Evolutionary conservation across 2,888 invertebrate genomes (phyloP), one percentile per base, ranked within the genome.

Genomic region (Electrophaes corylata): DNA sequence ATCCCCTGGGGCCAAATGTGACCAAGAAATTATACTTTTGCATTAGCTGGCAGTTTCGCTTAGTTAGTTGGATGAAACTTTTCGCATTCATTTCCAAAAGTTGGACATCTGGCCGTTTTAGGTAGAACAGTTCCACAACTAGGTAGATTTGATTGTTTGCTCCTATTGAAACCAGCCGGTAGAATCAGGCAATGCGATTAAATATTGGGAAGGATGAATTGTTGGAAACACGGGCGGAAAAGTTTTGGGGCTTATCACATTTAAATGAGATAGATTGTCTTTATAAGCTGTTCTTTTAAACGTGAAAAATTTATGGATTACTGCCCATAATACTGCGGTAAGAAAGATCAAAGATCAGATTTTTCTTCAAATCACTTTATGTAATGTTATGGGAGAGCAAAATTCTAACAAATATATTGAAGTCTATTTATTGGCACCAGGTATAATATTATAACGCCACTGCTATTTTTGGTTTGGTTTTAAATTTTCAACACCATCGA

Each of bases 71-170:
- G 57, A 63, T 54, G 48, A 72, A 84, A 88, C 78, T 87, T 87
- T 85, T 72, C 81, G 75, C 84, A 86, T 85, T 86, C 80, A 84
- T 84, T 73, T 73, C 62, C 55, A 61, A 77, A 85, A 86, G 77
- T 86, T 86, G 57, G 62, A 60, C 67, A 62, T 65, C 63, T 67
- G 64, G 61, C 5, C 8, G 60, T 60, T 69, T 46, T 43, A 10
- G 35, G 31, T 18, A 40, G 52, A 63, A 59, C 46, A 55, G 43
- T 71, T 55, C 54, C 65, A 62, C n/a, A 65, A 66, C 69, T 69
- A 69, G 65, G 55, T 70, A 68, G 66, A 52, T 72, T 70, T 70
- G 66, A 76, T 76, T 79, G 69, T 77, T 71, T 66, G 62, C 64
- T 64, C 51, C 47, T 64, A 62, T 65, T 64, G 56, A 67, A 64